Evolutionary conservation across 2,888 invertebrate genomes (phyloP), one percentile per base, ranked within the genome.

Genomic region (Caenorhabditis sp.): DNA sequence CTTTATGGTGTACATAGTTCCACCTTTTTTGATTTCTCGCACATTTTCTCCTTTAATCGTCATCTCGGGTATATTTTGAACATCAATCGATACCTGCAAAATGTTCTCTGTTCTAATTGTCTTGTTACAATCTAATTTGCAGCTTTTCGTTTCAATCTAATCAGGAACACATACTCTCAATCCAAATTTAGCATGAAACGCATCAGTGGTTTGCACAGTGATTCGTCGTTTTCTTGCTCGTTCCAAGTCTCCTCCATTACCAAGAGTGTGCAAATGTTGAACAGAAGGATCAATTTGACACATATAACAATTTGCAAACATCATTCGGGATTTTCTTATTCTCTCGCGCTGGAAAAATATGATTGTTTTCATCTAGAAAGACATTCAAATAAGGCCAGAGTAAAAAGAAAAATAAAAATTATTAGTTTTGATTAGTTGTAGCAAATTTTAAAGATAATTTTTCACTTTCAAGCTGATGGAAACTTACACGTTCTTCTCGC

Each of bases 261-360:
- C 82, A 4, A 82, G 67, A 1, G 82, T 82, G 65, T 82, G 82
- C 17, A 82, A 69, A 43, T 82, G 82, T 58, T 82, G 82, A 12
- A 65, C 69, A 10, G 77, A 61, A 1, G 82, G 80, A 21, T 80
- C 82, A 14, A 78, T 64, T 59, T 79, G 82, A 49, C 82, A 82
- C 76, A 76, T 72, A 54, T 73, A 79, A 53, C 82, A 82, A 64
- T 82, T 76, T 8, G 78, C 78, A 54, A 80, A 82, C 52, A 80
- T 70, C 65, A 67, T 54, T 0, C 68, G 64, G 0, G 63, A 64
- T 26, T 68, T 68, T 63, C 68, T 76, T 53, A 68, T 43, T 31
- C 68, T 70, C 53, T 70, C 70, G 5, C 26, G 25, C 75, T 26
- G 26, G 5, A 52, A 52, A 52, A 52, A 21, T 10, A 8, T 36